These are phyloP conservation scores for Leptinotarsa tumamoca DNA, from an alignment of 2,888 invertebrate genomes.

Conservation along the genomic window DNA sequence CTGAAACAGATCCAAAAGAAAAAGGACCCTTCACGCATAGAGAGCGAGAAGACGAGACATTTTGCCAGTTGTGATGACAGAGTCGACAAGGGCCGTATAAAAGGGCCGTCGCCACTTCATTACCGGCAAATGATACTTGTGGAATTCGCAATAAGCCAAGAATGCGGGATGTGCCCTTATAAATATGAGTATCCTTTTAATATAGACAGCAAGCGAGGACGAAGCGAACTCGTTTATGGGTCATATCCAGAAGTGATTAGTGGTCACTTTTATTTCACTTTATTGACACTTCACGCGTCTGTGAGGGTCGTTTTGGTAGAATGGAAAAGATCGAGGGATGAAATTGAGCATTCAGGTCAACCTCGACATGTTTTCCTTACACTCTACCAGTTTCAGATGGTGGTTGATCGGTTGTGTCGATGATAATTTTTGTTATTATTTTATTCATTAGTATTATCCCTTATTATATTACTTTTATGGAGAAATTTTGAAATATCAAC, in stretches of 20 bases:
- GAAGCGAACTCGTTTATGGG: constrained; percentile 55
- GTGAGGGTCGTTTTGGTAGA: constrained; percentile 13
- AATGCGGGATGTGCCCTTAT: constrained; percentile 63
- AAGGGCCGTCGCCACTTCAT: constrained; percentile 62
- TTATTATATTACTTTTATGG: no score
- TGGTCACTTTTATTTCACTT: constrained; percentile 45
- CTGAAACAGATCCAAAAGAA: neutral
- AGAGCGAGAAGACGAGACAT: constrained; percentile 28
- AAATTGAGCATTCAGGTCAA: neutral
- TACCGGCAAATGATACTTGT: constrained; percentile 65
- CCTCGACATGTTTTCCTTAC: neutral
- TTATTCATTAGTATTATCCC: no score
- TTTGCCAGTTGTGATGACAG: constrained; percentile 31
- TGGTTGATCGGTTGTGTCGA: no score
- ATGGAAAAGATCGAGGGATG: neutral
- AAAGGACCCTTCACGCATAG: neutral
- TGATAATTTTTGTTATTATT: no score
- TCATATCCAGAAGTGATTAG: constrained; percentile 49
- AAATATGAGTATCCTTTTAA: constrained; percentile 67
- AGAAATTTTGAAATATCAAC: no score
- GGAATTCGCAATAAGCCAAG: constrained; percentile 68
- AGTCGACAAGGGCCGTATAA: constrained; percentile 44
- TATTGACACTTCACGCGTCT: constrained; percentile 40
- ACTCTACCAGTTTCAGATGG: no score
- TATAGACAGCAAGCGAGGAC: constrained; percentile 54